Evolutionary conservation across 2,797 vertebrate species (phyloP).

Genomic region (Passerculus sandwichensis): DNA sequence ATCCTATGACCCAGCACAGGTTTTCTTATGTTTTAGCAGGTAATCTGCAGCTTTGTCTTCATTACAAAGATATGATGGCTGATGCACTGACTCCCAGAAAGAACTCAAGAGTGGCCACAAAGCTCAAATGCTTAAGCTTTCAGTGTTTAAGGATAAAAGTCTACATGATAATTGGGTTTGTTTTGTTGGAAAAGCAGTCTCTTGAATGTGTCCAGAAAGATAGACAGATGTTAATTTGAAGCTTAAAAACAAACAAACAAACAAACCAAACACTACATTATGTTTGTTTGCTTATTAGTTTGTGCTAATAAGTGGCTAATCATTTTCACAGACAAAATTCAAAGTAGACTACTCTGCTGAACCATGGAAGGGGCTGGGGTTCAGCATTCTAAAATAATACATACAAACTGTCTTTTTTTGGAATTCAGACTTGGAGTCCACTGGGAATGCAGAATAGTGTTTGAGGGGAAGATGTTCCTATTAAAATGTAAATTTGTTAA

Average conservation of each 20-base stretch:
- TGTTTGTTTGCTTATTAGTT: not conserved
- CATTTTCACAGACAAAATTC: not conserved
- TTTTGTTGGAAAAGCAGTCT: not conserved
- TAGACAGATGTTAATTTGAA: not conserved
- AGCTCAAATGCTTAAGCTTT: not conserved
- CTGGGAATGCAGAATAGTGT: not conserved
- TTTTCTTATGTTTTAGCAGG: not conserved
- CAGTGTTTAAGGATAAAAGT: not conserved
- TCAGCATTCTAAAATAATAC: not conserved
- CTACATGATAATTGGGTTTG: not conserved
- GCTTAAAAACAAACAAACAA: not conserved
- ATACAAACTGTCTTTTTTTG: not conserved
- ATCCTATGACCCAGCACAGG: not conserved
- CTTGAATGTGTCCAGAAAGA: not conserved
- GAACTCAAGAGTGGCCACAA: not conserved
- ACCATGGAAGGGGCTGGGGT: not conserved
- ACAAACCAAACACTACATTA: not conserved
- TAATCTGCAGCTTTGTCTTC: not conserved
- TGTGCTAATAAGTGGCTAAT: not conserved
- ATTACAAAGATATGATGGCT: not conserved
- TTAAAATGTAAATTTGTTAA: conserved; percentile 8
- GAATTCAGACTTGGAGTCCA: not conserved
- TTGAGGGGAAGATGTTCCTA: not conserved
- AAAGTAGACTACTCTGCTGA: not conserved
- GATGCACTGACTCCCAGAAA: not conserved